Evolutionary conservation across 2,113 vertebrate genomes (phyloP), one percentile per base, ranked within the genome.

Genomic region (Tychaedon coryphoeus): DNA sequence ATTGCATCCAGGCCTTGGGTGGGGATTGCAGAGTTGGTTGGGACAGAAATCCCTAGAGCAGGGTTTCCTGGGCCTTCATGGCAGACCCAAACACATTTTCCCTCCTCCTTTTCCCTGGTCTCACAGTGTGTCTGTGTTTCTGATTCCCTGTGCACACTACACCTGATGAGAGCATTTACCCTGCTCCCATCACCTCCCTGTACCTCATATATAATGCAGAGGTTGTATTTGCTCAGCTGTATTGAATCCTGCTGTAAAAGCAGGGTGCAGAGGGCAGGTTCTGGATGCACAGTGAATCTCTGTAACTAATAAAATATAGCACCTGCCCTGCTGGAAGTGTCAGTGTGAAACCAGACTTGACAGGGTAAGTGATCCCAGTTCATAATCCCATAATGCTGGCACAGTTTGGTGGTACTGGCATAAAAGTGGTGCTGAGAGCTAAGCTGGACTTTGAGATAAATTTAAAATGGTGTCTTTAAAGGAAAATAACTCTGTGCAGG

Each of bases 151-250:
- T 56, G 74, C 62, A 62, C 61, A 16, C 19, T 25, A 14, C 61
- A 60, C 26, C 64, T 87, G 51, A 77, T 61, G 65, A 71, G 78
- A 90, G 81, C 60, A 81, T 78, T 91, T 80, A 38, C 69, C 51
- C 85, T 34, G 47, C n/a, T 93, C 43, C 86, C 92, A 66, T 86
- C 84, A 86, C 84, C 69, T 85, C 75, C 78, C 70, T 92, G 72
- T 34, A 47, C 66, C 92, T 86, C 81, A 62, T 83, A 8, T 81
- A 50, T 83, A 60, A 86, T 89, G 73, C 22, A 91, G 78, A 90
- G 85, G 74, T 91, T 91, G 90, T 96, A 57, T 93, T 90, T 94
- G 88, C 87, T 97, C 77, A 93, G 93, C 70, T 90, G 89, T 50
- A n/a, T 11, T 94, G 86, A 79, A 93, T 91, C 67, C 93, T 86